Evolutionary conservation across 2,888 invertebrate genomes (phyloP), one percentile per base, ranked within the genome.

Genomic region (Drosophila niveifrons): DNA sequence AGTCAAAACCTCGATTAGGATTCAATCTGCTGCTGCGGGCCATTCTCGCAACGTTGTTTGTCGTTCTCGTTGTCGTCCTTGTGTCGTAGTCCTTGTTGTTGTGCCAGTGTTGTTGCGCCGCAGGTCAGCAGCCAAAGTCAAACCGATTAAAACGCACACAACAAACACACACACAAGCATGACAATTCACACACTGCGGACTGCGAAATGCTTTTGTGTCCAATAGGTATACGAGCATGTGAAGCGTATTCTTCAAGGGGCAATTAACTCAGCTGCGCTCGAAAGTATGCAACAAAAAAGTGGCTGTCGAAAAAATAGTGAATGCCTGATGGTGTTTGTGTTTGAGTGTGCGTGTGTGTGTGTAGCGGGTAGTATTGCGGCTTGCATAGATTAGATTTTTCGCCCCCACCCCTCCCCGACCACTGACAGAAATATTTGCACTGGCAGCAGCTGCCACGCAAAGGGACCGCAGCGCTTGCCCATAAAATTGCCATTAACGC

Each of bases 1-100:
- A 91, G 91, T 90, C 91, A 90, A 84, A 90, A 89, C 91, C 91
- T 85, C 89, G 90, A 90, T 91, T 91, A 90, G 90, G 88, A 90
- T 89, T 91, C 88, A 91, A 91, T 88, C 89, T 88, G 87, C 81
- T 89, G 88, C 75, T 89, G 88, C 75, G 67, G 71, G 74, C 57
- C 66, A 78, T 71, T 74, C 71, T 78, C 69, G 59, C 72, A 73
- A 70, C 75, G 64, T 68, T 76, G 71, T 72, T 72, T 72, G 81
- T 79, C 61, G 73, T 56, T 51, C 64, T 68, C 64, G 52, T 18
- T 63, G 69, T 70, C 31, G 31, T 50, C 51, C 36, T 41, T 34
- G 34, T 11, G 36, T 17, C 17, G 44, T 41, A 17, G 36, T 52
- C 44, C 39, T 68, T 36, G 29, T 55, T 55, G 18, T 9, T 39